A percentile compares a stretch with the other conserved stretches of the same genome.
phyloP scores from a whole-genome alignment of 2,888 invertebrate species.

The Pocota personata region DNA sequence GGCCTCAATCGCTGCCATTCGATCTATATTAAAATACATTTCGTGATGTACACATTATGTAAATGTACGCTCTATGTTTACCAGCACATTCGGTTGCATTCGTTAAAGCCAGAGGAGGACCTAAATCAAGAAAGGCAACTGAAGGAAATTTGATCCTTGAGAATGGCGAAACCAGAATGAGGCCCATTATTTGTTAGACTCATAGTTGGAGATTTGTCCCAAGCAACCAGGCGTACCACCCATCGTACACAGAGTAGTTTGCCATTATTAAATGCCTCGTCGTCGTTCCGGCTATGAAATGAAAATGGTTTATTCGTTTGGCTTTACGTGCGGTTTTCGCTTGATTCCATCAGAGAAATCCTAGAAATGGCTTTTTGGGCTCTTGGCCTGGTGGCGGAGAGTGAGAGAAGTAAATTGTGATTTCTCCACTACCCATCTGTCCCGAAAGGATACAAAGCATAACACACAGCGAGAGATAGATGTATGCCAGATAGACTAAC shows the following conservation, averaged over 20 bases:
- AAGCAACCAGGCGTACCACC: neutral
- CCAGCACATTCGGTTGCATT: constrained; percentile 44
- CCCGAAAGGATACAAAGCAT: neutral
- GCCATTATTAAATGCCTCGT: constrained; percentile 59
- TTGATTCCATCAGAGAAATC: constrained; percentile 62
- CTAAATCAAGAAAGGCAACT: constrained; percentile 4
- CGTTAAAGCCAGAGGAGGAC: neutral
- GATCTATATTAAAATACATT: constrained; percentile 57
- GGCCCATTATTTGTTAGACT: constrained; percentile 48
- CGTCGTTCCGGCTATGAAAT: constrained; percentile 59
- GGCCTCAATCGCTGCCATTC: constrained; percentile 42
- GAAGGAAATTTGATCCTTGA: constrained; percentile 33
- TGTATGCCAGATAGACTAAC: constrained; percentile 57
- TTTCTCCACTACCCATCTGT: constrained; percentile 16
- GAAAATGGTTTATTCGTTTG: constrained; percentile 64
- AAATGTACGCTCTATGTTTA: constrained; percentile 37
- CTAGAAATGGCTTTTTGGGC: constrained; percentile 36
- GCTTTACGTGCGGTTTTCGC: constrained; percentile 65
- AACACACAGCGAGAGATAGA: constrained; percentile 30
- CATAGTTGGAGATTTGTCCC: constrained; percentile 46
- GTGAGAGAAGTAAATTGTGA: constrained; percentile 37
- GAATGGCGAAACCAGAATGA: constrained; percentile 18
- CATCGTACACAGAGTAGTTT: constrained; percentile 9
- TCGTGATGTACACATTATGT: constrained; percentile 50
- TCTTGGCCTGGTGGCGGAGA: neutral